Percentiles rank a stretch among this genome's conserved stretches.
Conservation (phyloP, 2,888 invertebrate genomes). For the Escarpia spicata region DNA sequence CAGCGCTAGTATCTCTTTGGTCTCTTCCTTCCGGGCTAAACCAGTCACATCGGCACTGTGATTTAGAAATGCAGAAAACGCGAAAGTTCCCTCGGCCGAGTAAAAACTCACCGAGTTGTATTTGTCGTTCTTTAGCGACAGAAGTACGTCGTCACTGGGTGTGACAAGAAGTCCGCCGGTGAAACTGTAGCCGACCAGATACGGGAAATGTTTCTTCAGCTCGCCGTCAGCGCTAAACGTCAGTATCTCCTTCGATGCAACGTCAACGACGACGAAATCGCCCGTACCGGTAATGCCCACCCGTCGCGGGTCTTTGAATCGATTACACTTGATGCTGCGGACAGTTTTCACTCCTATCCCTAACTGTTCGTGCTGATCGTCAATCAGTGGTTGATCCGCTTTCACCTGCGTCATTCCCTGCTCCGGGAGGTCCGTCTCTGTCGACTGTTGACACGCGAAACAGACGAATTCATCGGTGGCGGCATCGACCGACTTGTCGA, state of each 20-base stretch:
- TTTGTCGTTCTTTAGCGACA: conserved; percentile 14
- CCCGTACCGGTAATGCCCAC: background rate
- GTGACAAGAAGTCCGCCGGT: background rate
- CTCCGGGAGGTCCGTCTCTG: background rate
- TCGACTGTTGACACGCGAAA: background rate
- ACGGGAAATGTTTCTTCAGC: background rate
- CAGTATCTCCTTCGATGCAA: background rate
- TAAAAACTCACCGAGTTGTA: conserved; percentile 21
- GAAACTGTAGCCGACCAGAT: conserved; percentile 8
- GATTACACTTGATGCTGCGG: background rate
- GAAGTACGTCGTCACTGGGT: background rate
- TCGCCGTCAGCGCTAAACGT: background rate
- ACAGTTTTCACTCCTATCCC: background rate
- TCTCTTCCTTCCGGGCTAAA: background rate
- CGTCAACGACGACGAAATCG: background rate
- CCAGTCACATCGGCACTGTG: background rate
- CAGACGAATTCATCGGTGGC: background rate
- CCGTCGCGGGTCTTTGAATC: background rate
- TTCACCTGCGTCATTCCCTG: background rate
- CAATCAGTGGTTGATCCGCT: background rate
- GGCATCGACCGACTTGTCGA: background rate
- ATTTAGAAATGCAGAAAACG: conserved; percentile 8
- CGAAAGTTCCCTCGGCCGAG: conserved; percentile 17
- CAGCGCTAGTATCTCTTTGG: background rate
- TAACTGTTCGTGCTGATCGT: background rate